phyloP scores from a whole-genome alignment of 2,797 vertebrate species.

The Periparus ater region DNA sequence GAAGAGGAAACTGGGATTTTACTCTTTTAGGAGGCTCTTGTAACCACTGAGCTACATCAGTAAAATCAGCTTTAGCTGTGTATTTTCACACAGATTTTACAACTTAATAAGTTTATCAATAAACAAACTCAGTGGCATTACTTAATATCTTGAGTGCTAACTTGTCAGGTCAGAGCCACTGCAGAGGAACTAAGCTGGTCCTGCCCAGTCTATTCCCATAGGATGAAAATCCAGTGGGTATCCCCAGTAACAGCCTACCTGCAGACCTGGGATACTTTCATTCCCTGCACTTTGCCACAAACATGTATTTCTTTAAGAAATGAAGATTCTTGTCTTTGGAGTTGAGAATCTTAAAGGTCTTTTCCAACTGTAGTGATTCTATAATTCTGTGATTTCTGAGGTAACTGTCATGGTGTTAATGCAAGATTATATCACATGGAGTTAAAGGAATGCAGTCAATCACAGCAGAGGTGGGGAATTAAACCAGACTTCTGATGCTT shows the following conservation, averaged over 20 bases:
- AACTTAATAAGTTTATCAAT: not conserved
- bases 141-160: not conserved
- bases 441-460: not conserved
- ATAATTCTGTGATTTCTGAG: not conserved
- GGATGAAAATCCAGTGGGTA: not conserved
- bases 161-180: not conserved
- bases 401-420: accelerated
- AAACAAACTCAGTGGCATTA: not conserved
- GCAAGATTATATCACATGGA: accelerated
- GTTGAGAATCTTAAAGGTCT: not conserved
- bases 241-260: not conserved
- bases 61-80: not conserved
- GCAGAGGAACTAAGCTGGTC: not conserved
- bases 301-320: not conserved
- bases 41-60: not conserved
- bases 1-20: not conserved
- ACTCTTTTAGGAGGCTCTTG: not conserved
- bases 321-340: not conserved
- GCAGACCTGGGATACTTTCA: not conserved
- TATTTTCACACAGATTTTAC: not conserved
- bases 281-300: not conserved
- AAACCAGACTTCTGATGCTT: not conserved
- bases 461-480: not conserved
- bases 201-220: not conserved
- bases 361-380: not conserved